Evolutionary conservation across 2,888 invertebrate genomes (phyloP), one percentile per base, ranked within the genome.

Genomic region (Scaptodrosophila latifasciaeformis): DNA sequence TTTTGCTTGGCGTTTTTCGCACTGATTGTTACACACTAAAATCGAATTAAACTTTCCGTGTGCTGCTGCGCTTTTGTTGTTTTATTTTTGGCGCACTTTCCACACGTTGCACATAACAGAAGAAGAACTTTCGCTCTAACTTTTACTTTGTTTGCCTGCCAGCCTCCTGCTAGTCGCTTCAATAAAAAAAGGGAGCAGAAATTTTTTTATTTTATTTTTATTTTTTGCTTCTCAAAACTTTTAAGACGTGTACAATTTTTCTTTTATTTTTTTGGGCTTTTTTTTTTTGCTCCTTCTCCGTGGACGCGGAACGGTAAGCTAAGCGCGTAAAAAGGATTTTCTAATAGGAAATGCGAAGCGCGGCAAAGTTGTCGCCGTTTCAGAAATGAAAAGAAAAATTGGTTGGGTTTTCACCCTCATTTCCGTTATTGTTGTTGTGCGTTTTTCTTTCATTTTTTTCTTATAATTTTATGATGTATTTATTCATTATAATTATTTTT

Each of bases 21-120:
- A 74, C 75, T 80, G 68, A 80, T 75, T 75, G 78, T 77, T 77
- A 58, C 68, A 67, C 67, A 77, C 74, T 68, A 68, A 80, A 80
- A 80, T 75, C 68, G 66, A 80, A 77, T 77, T 75, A 80, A 80
- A 77, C 70, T 75, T 79, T 75, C 60, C 50, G 47, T 42, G 45
- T 45, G 12, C 19, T 12, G 51, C 50, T 52, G 21, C 34, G 44
- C 10, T 50, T 39, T 13, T 51, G 47, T 24, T 57, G 62, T 51
- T 53, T 40, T 49, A 54, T 48, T 65, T 55, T 59, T 54, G 63
- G 62, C 67, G 78, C 76, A 72, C 78, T 72, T 65, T 59, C 63
- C 59, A 62, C 74, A 62, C 70, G 59, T 67, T 68, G 64, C 70
- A 66, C 66, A 64, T 24, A 24, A 24, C 24, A 72, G 54, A n/a